Evolutionary conservation across 2,113 vertebrate species (phyloP), one percentile per base, ranked within the genome.

Genomic region (Nanorana parkeri): DNA sequence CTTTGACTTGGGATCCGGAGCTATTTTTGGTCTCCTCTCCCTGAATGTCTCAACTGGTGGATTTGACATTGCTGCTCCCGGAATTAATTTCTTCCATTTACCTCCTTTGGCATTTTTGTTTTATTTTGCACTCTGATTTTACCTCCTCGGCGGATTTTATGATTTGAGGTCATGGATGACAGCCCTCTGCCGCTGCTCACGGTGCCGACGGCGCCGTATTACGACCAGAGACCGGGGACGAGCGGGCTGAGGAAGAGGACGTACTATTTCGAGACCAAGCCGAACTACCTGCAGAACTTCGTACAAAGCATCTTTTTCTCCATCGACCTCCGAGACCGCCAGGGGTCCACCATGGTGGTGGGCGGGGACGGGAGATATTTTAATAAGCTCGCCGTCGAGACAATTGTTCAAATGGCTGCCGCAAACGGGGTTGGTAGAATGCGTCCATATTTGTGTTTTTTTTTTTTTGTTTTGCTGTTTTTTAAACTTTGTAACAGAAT

Each of bases 321-420:
- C 86, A 96, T 99, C 87, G 97, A 99, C 89, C 88, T 99, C 20
- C 95, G 95, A 47, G 96, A 98, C 86, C 96, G 97, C 20, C 97
- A 99, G 90, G 97, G 97, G 84, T 94, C 96, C 24, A 96, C 96
- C 28, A 69, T 99, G 90, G 95, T 98, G 83, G 94, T 98, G 60
- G 97, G 97, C 88, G 97, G 97, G 83, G 97, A 99, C 81, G 97
- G 97, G 71, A 94, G 97, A 84, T 99, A 96, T 91, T 95, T 97
- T 88, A 99, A 97, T 92, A 95, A 88, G 74, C 88, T 91, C 11
- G 96, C 96, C 83, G 93, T 96, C 87, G 94, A 95, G 90, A 93
- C 96, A 84, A 94, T 98, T 88, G 95, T 95, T 86, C 97, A 97
- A 92, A 99, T 99, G 96, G 96, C 97, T 68, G 97, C 97, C 52